These are phyloP conservation scores for Xenops minutus DNA, from an alignment of 2,797 vertebrate species.

Conservation along the genomic window DNA sequence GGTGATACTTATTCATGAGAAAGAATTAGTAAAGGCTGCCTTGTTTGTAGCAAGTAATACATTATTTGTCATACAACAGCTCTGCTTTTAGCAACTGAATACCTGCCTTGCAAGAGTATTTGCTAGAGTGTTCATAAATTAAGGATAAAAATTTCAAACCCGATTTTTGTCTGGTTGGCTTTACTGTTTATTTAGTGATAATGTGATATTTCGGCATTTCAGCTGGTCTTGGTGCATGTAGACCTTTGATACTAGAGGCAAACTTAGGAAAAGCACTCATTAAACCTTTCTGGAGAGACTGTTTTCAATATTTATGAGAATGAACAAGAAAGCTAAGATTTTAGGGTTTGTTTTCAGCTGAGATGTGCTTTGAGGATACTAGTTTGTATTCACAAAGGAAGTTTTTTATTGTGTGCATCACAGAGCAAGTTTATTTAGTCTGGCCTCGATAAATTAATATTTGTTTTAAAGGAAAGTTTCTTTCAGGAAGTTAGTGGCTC, in stretches of 20 bases:
- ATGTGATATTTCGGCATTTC: background rate
- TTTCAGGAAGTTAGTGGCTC: background rate
- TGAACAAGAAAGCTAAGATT: background rate
- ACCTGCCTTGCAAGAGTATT: background rate
- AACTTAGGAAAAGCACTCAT: background rate
- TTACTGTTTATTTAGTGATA: background rate
- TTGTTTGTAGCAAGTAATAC: background rate
- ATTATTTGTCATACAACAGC: background rate
- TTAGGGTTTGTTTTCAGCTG: background rate
- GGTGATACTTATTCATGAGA: background rate
- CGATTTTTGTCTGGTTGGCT: background rate
- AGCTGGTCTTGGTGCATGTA: background rate
- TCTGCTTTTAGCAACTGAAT: background rate
- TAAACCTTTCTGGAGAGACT: background rate
- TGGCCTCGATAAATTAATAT: background rate
- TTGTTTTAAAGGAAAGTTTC: background rate
- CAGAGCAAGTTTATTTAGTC: slow-evolving; percentile 4
- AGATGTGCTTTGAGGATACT: background rate
- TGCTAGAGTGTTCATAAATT: background rate
- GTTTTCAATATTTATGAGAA: background rate
- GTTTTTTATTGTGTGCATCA: background rate
- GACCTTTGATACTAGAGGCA: background rate
- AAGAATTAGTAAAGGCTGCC: background rate
- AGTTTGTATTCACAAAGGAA: background rate
- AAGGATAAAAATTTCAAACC: background rate